These are phyloP conservation scores for Drosophila flavopinicola DNA, from an alignment of 2,888 invertebrate species.

Conservation along the genomic window DNA sequence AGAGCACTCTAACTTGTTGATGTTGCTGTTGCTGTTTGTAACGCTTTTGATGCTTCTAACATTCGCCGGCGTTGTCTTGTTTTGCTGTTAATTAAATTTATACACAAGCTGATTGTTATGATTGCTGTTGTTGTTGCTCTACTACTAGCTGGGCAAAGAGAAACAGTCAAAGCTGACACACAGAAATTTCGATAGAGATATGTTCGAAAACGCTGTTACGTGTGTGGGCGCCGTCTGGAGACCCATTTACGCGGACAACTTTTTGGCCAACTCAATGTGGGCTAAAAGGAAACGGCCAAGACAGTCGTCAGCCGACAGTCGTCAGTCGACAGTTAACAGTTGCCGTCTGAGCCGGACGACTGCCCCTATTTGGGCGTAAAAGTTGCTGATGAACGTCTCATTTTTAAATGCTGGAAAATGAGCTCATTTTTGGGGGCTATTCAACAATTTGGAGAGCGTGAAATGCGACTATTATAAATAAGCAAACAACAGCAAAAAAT, in stretches of 20 bases:
- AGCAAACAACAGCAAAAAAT: slow-evolving; percentile 1
- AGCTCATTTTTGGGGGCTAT: slow-evolving; percentile 52
- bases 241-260: slow-evolving; percentile 52
- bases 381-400: slow-evolving; percentile 44
- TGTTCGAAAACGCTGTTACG: slow-evolving; percentile 13
- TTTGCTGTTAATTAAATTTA: slow-evolving; percentile 69
- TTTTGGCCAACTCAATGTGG: slow-evolving; percentile 66
- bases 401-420: slow-evolving; percentile 61
- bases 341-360: slow-evolving; percentile 11
- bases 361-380: slow-evolving; percentile 71
- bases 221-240: slow-evolving; percentile 67
- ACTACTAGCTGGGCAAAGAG: slow-evolving; percentile 25
- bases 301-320: slow-evolving; percentile 3
- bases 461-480: slow-evolving; percentile 37
- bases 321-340: slow-evolving; percentile 2
- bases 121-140: slow-evolving; percentile 15
- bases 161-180: slow-evolving; percentile 23
- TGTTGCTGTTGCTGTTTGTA: slow-evolving; percentile 32
- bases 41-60: slow-evolving; percentile 33
- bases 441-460: slow-evolving; percentile 43
- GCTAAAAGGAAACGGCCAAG: slow-evolving; percentile 66
- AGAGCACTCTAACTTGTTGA: too few relatives aligned
- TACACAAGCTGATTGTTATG: slow-evolving; percentile 36
- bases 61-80: slow-evolving; percentile 63
- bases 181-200: slow-evolving; percentile 45